Conservation (phyloP, 2,797 vertebrate genomes). For the Astyanax mexicanus region DNA sequence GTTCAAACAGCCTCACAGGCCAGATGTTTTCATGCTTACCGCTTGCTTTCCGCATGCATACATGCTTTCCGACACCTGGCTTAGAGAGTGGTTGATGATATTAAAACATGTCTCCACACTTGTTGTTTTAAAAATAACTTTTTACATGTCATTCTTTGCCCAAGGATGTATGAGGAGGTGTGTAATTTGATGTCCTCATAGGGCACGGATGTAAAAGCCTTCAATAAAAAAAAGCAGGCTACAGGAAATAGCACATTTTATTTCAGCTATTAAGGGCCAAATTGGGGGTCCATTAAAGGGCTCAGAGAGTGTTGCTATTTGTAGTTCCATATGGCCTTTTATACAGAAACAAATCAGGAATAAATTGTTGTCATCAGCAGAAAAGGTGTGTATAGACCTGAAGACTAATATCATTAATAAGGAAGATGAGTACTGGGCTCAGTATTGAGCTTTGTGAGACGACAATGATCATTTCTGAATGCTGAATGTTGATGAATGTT, state of each 20-base stretch:
- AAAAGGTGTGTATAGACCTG: neutral
- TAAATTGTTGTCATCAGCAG: neutral
- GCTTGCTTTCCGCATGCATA: too few species aligned
- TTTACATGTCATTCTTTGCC: neutral
- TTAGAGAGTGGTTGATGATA: too few species aligned
- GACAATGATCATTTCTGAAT: neutral
- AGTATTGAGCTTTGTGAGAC: neutral
- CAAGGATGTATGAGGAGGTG: neutral
- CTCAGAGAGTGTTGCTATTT: neutral
- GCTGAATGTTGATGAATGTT: neutral
- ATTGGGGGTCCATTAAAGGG: neutral
- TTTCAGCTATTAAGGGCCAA: neutral
- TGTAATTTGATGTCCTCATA: neutral
- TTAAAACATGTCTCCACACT: too few species aligned
- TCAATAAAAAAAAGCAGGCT: neutral
- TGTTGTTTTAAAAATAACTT: too few species aligned
- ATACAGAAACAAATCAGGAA: constrained; percentile 7
- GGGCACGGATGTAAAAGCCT: neutral
- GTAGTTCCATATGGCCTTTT: neutral
- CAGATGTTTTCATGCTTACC: too few species aligned
- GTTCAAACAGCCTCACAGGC: too few species aligned
- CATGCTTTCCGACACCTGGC: too few species aligned
- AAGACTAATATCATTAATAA: neutral
- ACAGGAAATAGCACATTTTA: neutral
- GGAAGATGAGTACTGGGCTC: neutral